A percentile compares a stretch with the other conserved stretches of the same genome.
Evolutionary conservation across 2,797 vertebrate genomes (phyloP).

Genomic region (Aratinga solstitialis): DNA sequence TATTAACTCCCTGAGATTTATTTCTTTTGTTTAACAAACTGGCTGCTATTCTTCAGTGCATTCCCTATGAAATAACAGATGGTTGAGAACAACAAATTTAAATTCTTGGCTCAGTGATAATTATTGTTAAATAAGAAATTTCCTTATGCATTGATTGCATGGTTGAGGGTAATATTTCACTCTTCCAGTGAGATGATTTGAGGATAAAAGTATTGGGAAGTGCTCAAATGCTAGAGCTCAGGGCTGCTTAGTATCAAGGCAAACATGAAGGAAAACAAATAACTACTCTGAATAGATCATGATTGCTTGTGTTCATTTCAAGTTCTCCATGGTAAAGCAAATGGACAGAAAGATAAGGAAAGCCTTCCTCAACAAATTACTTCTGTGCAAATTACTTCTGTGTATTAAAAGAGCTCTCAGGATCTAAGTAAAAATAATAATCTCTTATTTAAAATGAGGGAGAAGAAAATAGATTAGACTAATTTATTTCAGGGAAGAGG

Average conservation of each 20-base stretch:
- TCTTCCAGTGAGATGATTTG: not conserved
- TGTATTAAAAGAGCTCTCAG: not conserved
- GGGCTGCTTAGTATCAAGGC: not conserved
- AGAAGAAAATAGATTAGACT: conserved; percentile 29
- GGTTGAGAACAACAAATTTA: not conserved
- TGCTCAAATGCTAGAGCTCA: not conserved
- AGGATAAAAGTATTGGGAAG: not conserved
- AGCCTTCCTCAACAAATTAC: not conserved
- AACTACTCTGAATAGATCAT: not conserved
- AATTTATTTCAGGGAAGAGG: conserved; percentile 32
- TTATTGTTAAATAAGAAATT: conserved; percentile 17
- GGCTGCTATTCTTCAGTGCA: not conserved
- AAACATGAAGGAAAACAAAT: conserved; percentile 4
- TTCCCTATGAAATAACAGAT: not conserved
- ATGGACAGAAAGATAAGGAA: not conserved
- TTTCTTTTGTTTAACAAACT: not conserved
- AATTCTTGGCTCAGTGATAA: not conserved
- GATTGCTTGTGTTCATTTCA: not conserved
- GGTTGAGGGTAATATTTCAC: not conserved
- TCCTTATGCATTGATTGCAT: not conserved
- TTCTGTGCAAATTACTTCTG: not conserved
- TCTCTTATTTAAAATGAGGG: not conserved
- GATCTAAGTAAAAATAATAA: not conserved
- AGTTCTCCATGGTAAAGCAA: not conserved
- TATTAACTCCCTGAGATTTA: not conserved